Base-by-base conservation (phyloP, 2,797 vertebrate genomes). In the Urophycis tenuis region DNA sequence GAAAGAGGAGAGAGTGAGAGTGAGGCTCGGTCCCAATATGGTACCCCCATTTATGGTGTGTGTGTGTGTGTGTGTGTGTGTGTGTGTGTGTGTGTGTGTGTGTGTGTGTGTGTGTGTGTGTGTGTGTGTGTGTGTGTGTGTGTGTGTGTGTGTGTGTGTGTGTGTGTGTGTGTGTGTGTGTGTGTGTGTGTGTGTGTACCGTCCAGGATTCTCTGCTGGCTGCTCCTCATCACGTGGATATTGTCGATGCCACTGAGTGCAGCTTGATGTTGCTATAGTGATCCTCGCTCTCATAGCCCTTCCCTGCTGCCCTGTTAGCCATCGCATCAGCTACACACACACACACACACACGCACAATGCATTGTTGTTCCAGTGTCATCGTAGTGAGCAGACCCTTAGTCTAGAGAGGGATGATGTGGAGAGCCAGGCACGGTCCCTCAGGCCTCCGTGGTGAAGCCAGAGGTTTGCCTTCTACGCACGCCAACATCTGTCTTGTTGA, bases 191-290 rank as follows among this genome's bases (percentile, higher is more conserved):
- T 10, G 75, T 30, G 35, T 45, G 91, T 90, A 98, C 96, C 95
- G 81, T 98, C 97, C 2, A 97, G 90, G 90, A 99, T 94, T 87
- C 95, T 98, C 89, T 99, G 97, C 84, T 98, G 95, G 85, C 97
- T 99, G 73, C 88, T 99, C 87, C 97, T 95, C 97, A 99, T 99
- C 64, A 99, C 96, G 1, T 99, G 97, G 82, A 98, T 98, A 88
- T 99, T 99, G 84, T 99, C 97, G 30, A 99, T 99, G 86, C 96
- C 96, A 29, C 98, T 96, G 89, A 99, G 11, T 98, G 96, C 85
- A 99, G 95, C 85, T 96, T 96, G 85, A 98, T 97, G 90, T 98
- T 97, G 84, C 94, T 94, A 86, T 99, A 99, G 90, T 99, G 96
- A 87, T 98, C 96, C 86, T 99, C 96, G 22, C 95, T 99, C 91